phyloP scores from a whole-genome alignment of 1,140 invertebrate genomes.

The Bathynomus jamesi region DNA sequence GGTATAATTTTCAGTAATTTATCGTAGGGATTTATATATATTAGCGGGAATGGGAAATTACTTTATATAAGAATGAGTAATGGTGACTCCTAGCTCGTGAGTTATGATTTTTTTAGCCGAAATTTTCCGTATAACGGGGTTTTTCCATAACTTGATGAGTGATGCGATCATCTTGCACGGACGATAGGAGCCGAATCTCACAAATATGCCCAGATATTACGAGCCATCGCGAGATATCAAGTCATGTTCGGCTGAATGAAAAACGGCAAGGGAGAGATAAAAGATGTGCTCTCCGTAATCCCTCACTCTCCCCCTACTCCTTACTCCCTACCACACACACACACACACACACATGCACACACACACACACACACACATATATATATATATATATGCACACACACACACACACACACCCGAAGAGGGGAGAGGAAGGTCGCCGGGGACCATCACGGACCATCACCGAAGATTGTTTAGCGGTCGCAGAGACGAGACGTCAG shows the following conservation, averaged over 20 bases:
- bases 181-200: background rate
- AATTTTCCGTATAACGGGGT: too few species aligned
- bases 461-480: background rate
- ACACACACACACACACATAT: too few species aligned
- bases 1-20: too few species aligned
- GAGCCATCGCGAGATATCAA: background rate
- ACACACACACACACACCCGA: background rate
- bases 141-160: background rate
- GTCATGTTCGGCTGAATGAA: background rate
- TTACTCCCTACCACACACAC: background rate
- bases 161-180: background rate
- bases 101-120: too few species aligned
- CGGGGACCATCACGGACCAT: background rate
- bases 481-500: background rate
- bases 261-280: background rate
- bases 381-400: too few species aligned
- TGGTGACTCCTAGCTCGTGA: too few species aligned
- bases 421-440: background rate
- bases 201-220: background rate
- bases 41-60: too few species aligned
- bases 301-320: background rate
- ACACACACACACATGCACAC: too few species aligned
- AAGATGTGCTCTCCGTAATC: background rate
- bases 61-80: too few species aligned
- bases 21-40: too few species aligned